Evolutionary conservation across 2,113 vertebrate genomes (phyloP).

Genomic region (Corvus cornix): DNA sequence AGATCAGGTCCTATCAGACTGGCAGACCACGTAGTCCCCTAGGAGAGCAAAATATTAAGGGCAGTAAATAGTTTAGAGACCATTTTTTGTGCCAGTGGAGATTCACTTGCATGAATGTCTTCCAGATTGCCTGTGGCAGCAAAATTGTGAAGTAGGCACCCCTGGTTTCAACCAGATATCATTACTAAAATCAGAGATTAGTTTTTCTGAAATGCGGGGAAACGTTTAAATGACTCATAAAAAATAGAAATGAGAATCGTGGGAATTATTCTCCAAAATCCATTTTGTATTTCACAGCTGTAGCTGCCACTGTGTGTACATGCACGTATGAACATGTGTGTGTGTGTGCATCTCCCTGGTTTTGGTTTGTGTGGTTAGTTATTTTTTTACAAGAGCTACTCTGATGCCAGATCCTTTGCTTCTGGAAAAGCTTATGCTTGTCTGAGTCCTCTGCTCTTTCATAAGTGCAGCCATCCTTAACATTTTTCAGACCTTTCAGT

Average conservation of each 20-base stretch:
- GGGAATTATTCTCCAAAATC: not conserved
- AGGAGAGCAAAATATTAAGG: not conserved
- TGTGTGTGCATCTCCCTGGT: rapidly evolving
- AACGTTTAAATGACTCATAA: not conserved
- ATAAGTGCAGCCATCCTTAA: not conserved
- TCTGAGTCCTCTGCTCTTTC: not conserved
- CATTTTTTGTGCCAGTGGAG: not conserved
- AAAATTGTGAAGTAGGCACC: not conserved
- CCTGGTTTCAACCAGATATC: not conserved
- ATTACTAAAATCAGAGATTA: not conserved
- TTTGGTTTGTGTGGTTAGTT: not conserved
- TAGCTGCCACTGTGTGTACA: not conserved
- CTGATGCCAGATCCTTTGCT: not conserved
- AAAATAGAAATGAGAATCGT: not conserved
- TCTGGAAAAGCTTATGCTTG: not conserved
- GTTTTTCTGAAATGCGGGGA: not conserved
- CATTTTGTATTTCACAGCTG: not conserved
- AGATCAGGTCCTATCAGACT: not conserved
- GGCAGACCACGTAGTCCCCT: not conserved
- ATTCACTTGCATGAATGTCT: not conserved
- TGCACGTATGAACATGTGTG: rapidly evolving
- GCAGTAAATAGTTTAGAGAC: not conserved
- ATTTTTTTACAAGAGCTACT: not conserved
- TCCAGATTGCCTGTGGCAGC: not conserved
- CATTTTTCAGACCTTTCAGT: not conserved